Evolutionary conservation across 2,888 invertebrate species (phyloP).

Genomic region (Drosophila birchii): DNA sequence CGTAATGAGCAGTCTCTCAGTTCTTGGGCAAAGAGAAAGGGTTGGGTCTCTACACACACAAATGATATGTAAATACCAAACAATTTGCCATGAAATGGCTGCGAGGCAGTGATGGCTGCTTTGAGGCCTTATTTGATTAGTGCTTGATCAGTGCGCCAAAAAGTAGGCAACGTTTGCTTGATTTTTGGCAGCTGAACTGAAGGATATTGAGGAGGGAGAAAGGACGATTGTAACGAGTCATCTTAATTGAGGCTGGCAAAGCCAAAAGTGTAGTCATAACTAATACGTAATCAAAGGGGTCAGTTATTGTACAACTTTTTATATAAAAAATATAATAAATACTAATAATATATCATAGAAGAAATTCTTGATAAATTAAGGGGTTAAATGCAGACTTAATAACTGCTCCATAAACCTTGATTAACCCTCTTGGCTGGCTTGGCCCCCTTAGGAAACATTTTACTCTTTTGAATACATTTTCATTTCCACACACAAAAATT

Average conservation of each 20-base stretch:
- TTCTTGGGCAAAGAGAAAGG: conserved; percentile 13
- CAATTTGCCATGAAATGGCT: conserved; percentile 58
- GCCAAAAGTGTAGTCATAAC: conserved; percentile 22
- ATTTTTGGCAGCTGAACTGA: conserved; percentile 27
- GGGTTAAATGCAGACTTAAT: conserved; percentile 12
- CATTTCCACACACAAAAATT: conserved; percentile 19
- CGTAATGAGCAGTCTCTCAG: conserved; percentile 70
- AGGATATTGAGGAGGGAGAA: conserved; percentile 6
- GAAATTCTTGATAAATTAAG: no score
- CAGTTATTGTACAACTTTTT: neutral
- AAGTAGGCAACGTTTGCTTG: conserved; percentile 36
- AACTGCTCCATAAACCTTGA: conserved; percentile 2
- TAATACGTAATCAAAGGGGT: conserved; percentile 4
- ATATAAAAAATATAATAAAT: neutral
- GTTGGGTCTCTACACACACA: conserved; percentile 53
- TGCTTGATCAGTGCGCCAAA: conserved; percentile 66
- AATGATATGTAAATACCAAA: conserved; percentile 77
- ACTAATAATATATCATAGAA: neutral
- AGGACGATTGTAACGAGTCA: conserved; percentile 22
- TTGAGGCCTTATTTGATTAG: conserved; percentile 62
- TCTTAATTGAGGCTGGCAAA: conserved; percentile 23
- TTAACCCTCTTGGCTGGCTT: neutral
- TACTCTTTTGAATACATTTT: conserved; percentile 10
- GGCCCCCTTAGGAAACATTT: conserved; percentile 9
- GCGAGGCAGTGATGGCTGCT: conserved; percentile 5